Evolutionary conservation across 2,888 invertebrate species (phyloP), one percentile per base, ranked within the genome.

Genomic region (Ophraella communa): DNA sequence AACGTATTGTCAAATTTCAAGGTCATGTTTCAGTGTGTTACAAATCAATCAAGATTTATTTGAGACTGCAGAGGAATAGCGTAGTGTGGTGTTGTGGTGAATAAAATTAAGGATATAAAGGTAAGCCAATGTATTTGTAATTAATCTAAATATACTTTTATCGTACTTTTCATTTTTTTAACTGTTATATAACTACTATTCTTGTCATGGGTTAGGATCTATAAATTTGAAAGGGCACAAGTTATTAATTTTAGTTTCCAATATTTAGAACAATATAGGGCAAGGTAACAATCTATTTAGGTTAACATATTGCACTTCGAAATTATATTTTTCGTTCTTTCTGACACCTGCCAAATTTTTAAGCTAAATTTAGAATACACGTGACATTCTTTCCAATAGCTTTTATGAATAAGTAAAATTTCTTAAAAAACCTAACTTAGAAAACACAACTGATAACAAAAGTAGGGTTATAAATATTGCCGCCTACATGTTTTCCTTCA

Each of bases 341-440:
- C 30, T 60, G 60, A 60, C 60, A 60, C 11, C 33, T 60, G 60
- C 60, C 60, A 60, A 60, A 60, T 30, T 60, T 60, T 52, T 42
- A 24, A 24, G 44, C 30, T 60, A 60, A 60, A 44, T 60, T 60
- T 60, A 60, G 60, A 42, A 27, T 30, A 42, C 52, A 52, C 52
- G 52, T 60, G 60, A 60, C 30, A 51, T 39, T 58, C 18, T 44
- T 30, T 57, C 21, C 17, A 33, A 30, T 47, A 17, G 44, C 44
- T 45, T 49, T 23, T 23, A 47, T 57, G 14, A 33, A 35, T 54
- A 14, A 17, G 1, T 2, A 4, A 21, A 11, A 20, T 42, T 4
- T 11, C 30, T 30, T 4, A 23, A 23, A 49, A 49, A 21, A 23
- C 5, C 23, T 11, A 14, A 17, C 23, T n/a, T 39, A 10, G 18